Evolutionary conservation across 2,113 vertebrate genomes (phyloP), one percentile per base, ranked within the genome.

Genomic region (Pampusana beccarii): DNA sequence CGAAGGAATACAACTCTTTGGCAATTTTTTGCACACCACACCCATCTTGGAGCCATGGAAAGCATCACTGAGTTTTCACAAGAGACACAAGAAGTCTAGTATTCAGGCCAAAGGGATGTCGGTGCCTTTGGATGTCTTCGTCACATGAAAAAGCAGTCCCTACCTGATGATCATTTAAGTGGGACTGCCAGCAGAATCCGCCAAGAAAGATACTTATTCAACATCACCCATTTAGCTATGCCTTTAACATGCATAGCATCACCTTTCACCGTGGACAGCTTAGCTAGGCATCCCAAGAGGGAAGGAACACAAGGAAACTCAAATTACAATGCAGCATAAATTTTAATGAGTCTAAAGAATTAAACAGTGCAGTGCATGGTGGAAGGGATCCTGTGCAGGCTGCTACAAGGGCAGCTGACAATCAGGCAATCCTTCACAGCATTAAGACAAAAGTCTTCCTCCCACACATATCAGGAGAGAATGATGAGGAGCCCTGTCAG

Each of bases 401-500:
- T 53, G 38, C 38, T 54, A 24, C 38, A 29, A 20, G 57, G 33
- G n/a, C 65, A 79, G 17, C 36, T 38, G 65, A 11, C 7, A 33
- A 1, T 16, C 48, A 62, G 48, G 24, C 56, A 46, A 17, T 14
- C 15, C 33, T n/a, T 38, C 56, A 33, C 54, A 67, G 18, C 25
- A 53, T 6, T 2, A 23, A 46, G 15, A 33, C 31, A 48, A 14
- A 26, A 2, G 2, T 48, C 38, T 53, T 42, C 80, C 19, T 51
- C 31, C 15, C 46, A 48, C 29, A 40, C 48, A 24, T 33, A 21
- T 4, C 13, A 11, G 3, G 3, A 71, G n/a, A 56, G 24, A 11
- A 3, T 3, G n/a, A 20, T 7, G 29, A 72, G 42, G 23, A 3
- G 8, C 3, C 24, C 12, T 57, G 67, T 20, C 8, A 3, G 2